A percentile compares a stretch with the other conserved stretches of the same genome.
Evolutionary conservation across 2,888 invertebrate species (phyloP).

Genomic region (Gryllus longicercus): DNA sequence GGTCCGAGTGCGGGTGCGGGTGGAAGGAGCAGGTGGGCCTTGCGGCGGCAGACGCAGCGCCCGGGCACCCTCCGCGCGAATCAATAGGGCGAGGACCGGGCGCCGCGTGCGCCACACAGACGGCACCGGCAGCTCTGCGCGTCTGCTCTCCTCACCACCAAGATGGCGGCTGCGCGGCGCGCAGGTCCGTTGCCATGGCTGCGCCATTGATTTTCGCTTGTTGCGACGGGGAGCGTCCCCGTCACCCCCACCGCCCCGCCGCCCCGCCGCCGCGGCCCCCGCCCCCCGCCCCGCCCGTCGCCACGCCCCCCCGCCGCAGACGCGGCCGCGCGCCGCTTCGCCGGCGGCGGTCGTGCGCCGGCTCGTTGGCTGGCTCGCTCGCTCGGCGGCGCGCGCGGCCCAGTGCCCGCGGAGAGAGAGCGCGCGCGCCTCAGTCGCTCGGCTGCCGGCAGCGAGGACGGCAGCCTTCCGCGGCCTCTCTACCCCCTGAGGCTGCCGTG

Average conservation of each 20-base stretch:
- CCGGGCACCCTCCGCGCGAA: not conserved
- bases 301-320: too few relatives aligned
- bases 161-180: slow-evolving; percentile 8
- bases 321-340: too few relatives aligned
- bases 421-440: slow-evolving; percentile 17
- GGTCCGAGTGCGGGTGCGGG: too few relatives aligned
- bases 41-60: not conserved
- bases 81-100: slow-evolving; percentile 2
- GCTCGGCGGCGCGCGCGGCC: not conserved
- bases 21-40: too few relatives aligned
- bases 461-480: not conserved
- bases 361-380: not conserved
- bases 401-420: not conserved
- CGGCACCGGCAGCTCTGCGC: slow-evolving; percentile 2
- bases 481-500: not conserved
- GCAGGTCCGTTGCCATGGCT: slow-evolving; percentile 7
- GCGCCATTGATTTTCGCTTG: slow-evolving; percentile 9
- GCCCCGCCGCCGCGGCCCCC: not conserved
- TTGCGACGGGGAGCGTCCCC: not conserved
- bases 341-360: too few relatives aligned
- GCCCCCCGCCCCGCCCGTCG: too few relatives aligned
- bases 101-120: not conserved
- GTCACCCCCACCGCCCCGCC: too few relatives aligned
- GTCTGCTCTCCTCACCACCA: slow-evolving; percentile 6
- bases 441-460: not conserved